Conservation (phyloP, 2,888 invertebrate genomes). For the Crocallis elinguaria region DNA sequence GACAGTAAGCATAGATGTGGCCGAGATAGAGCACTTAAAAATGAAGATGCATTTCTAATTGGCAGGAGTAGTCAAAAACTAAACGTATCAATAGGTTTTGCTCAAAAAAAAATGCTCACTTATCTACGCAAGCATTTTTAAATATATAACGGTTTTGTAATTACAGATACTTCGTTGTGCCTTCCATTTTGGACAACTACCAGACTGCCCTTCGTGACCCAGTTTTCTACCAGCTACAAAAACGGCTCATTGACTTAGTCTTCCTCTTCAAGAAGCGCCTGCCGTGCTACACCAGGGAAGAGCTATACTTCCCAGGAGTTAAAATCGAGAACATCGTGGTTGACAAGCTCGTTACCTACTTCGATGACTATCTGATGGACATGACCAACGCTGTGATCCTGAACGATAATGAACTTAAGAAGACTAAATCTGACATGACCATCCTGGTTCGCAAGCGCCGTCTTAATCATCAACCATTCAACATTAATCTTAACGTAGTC, state of each 20-base stretch:
- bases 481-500: constrained; percentile 81
- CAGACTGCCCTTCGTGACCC: constrained; percentile 89
- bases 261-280: constrained; percentile 85
- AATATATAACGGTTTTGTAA: no score
- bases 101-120: no score
- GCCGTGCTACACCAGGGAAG: constrained; percentile 85
- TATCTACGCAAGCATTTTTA: no score
- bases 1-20: no score
- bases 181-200: constrained; percentile 86
- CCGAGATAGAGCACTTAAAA: no score
- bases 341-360: constrained; percentile 88
- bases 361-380: constrained; percentile 87
- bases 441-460: constrained; percentile 86
- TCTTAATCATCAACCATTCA: constrained; percentile 87
- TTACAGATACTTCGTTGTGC: constrained; percentile 79
- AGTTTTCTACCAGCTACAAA: constrained; percentile 88
- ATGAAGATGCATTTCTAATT: no score
- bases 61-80: no score
- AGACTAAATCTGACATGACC: constrained; percentile 74
- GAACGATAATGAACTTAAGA: constrained; percentile 75
- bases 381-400: constrained; percentile 85
- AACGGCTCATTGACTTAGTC: constrained; percentile 84
- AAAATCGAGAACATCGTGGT: constrained; percentile 86
- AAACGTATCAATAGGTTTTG: no score
- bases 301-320: constrained; percentile 86